phyloP scores from a whole-genome alignment of 2,888 invertebrate species.

The Pyrocoelia pectoralis region DNA sequence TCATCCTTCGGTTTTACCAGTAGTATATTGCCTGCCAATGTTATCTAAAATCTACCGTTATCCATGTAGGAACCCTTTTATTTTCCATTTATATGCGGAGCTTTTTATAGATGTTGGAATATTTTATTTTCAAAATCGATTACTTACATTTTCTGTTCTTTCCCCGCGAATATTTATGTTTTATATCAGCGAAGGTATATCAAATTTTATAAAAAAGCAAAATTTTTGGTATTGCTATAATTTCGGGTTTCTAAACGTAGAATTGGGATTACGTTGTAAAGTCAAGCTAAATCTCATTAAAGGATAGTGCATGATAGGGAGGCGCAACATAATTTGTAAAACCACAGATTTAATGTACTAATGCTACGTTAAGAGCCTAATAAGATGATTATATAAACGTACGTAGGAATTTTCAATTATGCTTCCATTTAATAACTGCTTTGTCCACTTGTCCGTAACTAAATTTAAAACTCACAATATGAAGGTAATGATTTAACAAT shows the following conservation, averaged over 20 bases:
- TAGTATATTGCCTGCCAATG: slow-evolving; percentile 35
- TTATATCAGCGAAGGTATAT: slow-evolving; percentile 11
- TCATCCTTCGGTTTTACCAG: slow-evolving; percentile 30
- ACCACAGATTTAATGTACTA: slow-evolving; percentile 4
- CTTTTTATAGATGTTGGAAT: slow-evolving; percentile 31
- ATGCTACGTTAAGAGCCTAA: background rate
- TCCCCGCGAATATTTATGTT: slow-evolving; percentile 20
- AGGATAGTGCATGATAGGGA: slow-evolving; percentile 8
- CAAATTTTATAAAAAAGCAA: slow-evolving; percentile 10
- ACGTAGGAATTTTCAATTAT: background rate
- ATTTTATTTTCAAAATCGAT: slow-evolving; percentile 32
- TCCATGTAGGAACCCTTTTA: slow-evolving; percentile 32
- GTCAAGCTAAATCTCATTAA: slow-evolving; percentile 10
- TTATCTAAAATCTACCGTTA: slow-evolving; percentile 34
- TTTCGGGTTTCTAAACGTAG: slow-evolving; percentile 1
- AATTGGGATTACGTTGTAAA: background rate
- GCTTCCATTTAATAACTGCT: no score
- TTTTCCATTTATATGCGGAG: slow-evolving; percentile 33
- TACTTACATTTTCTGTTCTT: slow-evolving; percentile 22
- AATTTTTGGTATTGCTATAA: background rate
- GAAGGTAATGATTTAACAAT: no score
- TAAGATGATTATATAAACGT: background rate
- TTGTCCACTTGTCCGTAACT: no score
- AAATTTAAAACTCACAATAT: no score
- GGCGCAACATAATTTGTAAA: slow-evolving; percentile 8